phyloP scores from a whole-genome alignment of 2,888 invertebrate species.

The Epinotia demarniana region DNA sequence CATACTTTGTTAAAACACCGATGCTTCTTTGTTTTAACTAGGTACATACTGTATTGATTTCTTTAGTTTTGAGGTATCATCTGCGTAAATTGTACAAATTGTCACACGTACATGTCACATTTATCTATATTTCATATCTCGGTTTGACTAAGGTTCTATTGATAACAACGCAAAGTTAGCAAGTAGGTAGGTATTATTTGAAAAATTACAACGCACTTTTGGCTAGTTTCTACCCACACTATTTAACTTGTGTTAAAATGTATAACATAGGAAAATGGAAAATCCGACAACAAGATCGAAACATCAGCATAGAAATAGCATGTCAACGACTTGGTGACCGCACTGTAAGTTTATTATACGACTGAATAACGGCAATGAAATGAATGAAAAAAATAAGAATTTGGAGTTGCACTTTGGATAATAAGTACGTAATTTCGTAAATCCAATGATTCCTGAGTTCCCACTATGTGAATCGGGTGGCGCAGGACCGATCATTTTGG shows the following conservation, averaged over 20 bases:
- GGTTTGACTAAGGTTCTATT: neutral
- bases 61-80: neutral
- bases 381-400: too few species aligned
- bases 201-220: neutral
- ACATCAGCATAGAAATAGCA: too few species aligned
- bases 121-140: slow-evolving; percentile 17
- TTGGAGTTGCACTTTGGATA: too few species aligned
- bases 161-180: neutral
- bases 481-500: too few species aligned
- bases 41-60: neutral
- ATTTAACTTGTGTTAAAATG: too few species aligned
- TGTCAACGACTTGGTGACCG: too few species aligned
- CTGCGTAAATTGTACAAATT: slow-evolving; percentile 7
- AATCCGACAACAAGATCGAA: neutral
- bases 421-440: too few species aligned
- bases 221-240: neutral
- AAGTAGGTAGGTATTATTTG: neutral
- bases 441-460: too few species aligned
- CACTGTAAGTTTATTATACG: too few species aligned
- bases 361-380: too few species aligned
- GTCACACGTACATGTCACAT: slow-evolving; percentile 26
- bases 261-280: too few species aligned
- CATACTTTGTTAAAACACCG: neutral
- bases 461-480: too few species aligned
- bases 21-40: neutral